Conservation (phyloP, 2,113 vertebrate genomes). For the Ageneiosus marmoratus region DNA sequence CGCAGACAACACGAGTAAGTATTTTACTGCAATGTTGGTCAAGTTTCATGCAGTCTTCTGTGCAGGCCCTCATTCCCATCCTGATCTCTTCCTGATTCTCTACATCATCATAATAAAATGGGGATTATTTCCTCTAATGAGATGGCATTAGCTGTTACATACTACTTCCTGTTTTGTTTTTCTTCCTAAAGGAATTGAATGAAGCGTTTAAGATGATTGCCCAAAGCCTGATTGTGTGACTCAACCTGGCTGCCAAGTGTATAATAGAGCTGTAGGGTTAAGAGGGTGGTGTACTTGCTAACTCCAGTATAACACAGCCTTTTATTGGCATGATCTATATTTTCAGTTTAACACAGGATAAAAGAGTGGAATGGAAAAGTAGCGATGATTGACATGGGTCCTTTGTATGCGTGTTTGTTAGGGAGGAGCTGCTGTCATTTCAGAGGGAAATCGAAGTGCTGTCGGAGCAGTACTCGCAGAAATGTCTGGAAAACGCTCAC, state of each 20-base stretch:
- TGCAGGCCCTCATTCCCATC: neutral
- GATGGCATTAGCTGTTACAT: conserved; percentile 21
- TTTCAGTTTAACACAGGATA: neutral
- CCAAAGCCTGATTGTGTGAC: conserved; percentile 39
- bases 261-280: conserved; percentile 2
- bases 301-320: conserved; percentile 28
- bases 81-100: neutral
- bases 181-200: conserved; percentile 33
- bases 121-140: conserved; percentile 33
- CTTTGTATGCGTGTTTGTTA: conserved; percentile 51
- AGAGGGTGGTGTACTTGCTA: conserved; percentile 29
- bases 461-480: conserved; percentile 83
- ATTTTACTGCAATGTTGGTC: neutral
- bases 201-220: conserved; percentile 33
- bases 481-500: conserved; percentile 82
- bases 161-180: conserved; percentile 28
- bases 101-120: conserved; percentile 8
- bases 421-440: conserved; percentile 79
- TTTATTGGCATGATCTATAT: conserved; percentile 39
- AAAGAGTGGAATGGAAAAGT: neutral
- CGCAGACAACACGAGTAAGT: conserved; percentile 78
- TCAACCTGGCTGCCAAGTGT: conserved; percentile 15
- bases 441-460: conserved; percentile 81
- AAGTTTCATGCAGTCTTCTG: neutral
- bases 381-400: neutral